Evolutionary conservation across 2,888 invertebrate species (phyloP).

Genomic region (Adineta ricciae): DNA sequence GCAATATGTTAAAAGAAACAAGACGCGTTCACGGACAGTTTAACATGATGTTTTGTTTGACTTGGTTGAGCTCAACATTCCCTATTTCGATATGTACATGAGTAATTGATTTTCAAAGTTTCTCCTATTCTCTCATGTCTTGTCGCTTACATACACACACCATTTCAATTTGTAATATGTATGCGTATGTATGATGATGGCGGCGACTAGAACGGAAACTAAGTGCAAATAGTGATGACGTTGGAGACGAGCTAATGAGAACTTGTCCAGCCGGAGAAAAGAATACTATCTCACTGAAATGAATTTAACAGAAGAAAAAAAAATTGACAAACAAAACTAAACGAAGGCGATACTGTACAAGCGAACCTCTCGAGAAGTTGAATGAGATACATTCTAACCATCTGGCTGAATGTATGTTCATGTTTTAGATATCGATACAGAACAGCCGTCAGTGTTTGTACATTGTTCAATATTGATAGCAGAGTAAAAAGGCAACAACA

Average conservation of each 20-base stretch:
- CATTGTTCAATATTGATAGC: not conserved
- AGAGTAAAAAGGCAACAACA: not conserved
- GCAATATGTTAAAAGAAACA: not conserved
- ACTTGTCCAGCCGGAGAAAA: not conserved
- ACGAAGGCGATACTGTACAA: not conserved
- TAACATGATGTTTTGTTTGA: not conserved
- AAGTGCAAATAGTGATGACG: not conserved
- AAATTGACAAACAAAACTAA: not conserved
- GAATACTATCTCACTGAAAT: not conserved
- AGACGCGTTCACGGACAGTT: not conserved
- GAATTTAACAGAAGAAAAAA: not conserved
- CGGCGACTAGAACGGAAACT: not conserved
- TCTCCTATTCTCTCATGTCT: not conserved
- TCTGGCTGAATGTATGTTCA: not conserved
- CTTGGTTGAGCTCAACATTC: not conserved
- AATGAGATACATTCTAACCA: not conserved
- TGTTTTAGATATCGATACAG: not conserved
- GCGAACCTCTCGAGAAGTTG: not conserved
- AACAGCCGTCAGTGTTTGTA: not conserved
- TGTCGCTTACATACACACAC: not conserved
- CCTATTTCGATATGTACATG: not conserved
- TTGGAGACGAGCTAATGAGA: not conserved
- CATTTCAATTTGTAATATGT: not conserved
- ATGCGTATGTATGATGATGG: not conserved
- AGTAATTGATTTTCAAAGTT: not conserved